phyloP scores from a whole-genome alignment of 2,888 invertebrate species.

The Orthonevra nobilis region DNA sequence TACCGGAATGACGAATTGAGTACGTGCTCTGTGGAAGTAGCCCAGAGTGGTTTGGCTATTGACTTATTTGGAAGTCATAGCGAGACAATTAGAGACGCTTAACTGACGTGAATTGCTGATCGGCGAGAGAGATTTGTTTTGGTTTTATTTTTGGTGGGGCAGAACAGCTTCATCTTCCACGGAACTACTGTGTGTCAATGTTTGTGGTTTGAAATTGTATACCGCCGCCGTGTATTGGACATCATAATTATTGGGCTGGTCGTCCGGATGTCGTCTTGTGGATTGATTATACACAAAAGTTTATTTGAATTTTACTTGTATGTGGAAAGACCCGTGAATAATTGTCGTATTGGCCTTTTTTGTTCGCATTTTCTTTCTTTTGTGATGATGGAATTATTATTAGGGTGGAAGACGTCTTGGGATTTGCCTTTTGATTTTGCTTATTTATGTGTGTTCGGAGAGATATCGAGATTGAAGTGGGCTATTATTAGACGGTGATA shows the following conservation, averaged over 20 bases:
- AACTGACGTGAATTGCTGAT: constrained; percentile 53
- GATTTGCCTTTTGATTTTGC: background rate
- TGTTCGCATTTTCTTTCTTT: background rate
- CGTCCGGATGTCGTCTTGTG: constrained; percentile 12
- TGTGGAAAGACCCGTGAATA: constrained; percentile 22
- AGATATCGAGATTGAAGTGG: no score
- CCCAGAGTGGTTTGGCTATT: constrained; percentile 41
- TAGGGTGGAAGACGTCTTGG: constrained; percentile 5
- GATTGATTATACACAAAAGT: constrained; percentile 22
- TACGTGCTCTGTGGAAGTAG: constrained; percentile 58
- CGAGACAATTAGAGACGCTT: constrained; percentile 61
- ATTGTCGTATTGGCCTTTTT: background rate
- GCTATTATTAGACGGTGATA: no score
- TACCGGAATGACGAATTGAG: constrained; percentile 34
- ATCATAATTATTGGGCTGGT: constrained; percentile 48
- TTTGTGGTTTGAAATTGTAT: constrained; percentile 5
- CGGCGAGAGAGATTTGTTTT: constrained; percentile 42
- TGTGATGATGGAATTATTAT: constrained; percentile 20
- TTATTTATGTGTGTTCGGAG: no score
- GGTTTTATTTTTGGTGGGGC: constrained; percentile 1
- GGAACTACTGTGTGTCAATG: constrained; percentile 27
- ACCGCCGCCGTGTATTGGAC: constrained; percentile 29
- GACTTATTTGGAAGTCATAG: constrained; percentile 49
- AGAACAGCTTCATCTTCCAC: constrained; percentile 1
- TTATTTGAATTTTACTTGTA: constrained; percentile 6